A percentile compares a stretch with the other conserved stretches of the same genome.
phyloP scores from a whole-genome alignment of 2,888 invertebrate species.

The Tortricodes alternella region DNA sequence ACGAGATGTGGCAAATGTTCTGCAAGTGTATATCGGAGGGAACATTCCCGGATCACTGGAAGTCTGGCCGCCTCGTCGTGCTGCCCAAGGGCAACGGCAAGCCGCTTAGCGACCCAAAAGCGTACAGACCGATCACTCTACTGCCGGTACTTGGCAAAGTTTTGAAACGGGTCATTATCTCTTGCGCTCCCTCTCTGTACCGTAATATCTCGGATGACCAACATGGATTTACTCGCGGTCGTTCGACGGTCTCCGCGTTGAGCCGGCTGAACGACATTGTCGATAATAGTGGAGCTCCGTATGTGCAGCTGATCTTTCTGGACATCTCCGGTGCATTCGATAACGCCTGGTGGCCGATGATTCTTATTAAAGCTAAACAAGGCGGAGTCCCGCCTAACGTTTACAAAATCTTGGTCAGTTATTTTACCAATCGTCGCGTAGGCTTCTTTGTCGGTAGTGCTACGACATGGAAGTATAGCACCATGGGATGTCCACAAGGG shows the following conservation, averaged over 20 bases:
- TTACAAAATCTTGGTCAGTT: slow-evolving; percentile 36
- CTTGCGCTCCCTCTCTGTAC: slow-evolving; percentile 3
- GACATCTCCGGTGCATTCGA: slow-evolving; percentile 48
- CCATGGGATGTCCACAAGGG: slow-evolving; percentile 40
- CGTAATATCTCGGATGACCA: slow-evolving; percentile 29
- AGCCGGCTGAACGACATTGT: background rate
- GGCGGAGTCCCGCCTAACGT: slow-evolving; percentile 31
- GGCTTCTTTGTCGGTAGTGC: slow-evolving; percentile 33
- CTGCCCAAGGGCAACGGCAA: slow-evolving; percentile 36
- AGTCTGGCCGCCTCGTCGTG: slow-evolving; percentile 24
- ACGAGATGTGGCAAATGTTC: slow-evolving; percentile 29
- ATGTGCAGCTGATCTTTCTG: slow-evolving; percentile 36
- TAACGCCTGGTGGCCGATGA: slow-evolving; percentile 42
- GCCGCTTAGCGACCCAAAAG: slow-evolving; percentile 32
- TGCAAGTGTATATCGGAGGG: slow-evolving; percentile 35
- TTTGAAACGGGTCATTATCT: slow-evolving; percentile 4
- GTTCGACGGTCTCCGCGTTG: slow-evolving; percentile 35
- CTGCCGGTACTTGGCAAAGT: slow-evolving; percentile 33
- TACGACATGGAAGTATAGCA: slow-evolving; percentile 32
- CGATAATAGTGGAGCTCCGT: slow-evolving; percentile 7
- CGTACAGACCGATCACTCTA: slow-evolving; percentile 36
- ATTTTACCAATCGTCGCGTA: slow-evolving; percentile 36
- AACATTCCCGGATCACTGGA: slow-evolving; percentile 29
- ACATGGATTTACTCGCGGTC: slow-evolving; percentile 36
- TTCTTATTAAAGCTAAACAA: slow-evolving; percentile 32